A percentile compares a stretch with the other conserved stretches of the same genome.
Evolutionary conservation across 2,888 invertebrate species (phyloP).

Genomic region (Helobdella robusta): DNA sequence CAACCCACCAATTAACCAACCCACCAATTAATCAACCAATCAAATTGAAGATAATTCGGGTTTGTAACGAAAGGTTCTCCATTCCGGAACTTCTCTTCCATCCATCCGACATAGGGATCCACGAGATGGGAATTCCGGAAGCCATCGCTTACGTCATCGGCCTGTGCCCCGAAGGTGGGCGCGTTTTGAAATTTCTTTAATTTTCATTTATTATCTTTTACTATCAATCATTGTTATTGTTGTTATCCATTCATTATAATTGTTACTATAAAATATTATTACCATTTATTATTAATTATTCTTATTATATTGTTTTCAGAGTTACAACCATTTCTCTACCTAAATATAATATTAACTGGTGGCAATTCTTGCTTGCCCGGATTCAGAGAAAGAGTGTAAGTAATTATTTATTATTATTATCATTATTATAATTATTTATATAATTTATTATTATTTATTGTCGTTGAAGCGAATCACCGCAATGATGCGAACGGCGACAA

Average conservation of each 20-base stretch:
- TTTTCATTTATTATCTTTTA: not conserved
- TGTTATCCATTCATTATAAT: not conserved
- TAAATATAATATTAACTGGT: constrained; percentile 70
- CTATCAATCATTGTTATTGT: constrained; percentile 2
- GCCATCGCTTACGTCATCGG: constrained; percentile 57
- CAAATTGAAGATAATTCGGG: constrained; percentile 61
- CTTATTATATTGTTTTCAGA: constrained; percentile 38
- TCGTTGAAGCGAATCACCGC: too few relatives aligned
- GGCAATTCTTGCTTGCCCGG: constrained; percentile 72
- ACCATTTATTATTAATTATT: not conserved
- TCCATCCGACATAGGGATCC: constrained; percentile 86
- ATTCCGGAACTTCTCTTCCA: constrained; percentile 88
- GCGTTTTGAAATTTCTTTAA: not conserved
- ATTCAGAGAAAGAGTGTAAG: constrained; percentile 66
- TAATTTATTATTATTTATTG: too few relatives aligned
- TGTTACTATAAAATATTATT: constrained; percentile 8
- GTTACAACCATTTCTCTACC: constrained; percentile 65
- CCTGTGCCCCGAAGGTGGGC: constrained; percentile 8
- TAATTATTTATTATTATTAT: constrained; percentile 20
- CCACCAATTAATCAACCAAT: too few relatives aligned
- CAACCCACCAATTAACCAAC: too few relatives aligned
- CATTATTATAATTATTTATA: not conserved
- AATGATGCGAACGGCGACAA: too few relatives aligned
- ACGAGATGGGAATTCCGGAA: constrained; percentile 81
- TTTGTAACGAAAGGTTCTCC: constrained; percentile 86